Conservation (phyloP, 2,797 vertebrate species). For the Sebastolobus alascanus region DNA sequence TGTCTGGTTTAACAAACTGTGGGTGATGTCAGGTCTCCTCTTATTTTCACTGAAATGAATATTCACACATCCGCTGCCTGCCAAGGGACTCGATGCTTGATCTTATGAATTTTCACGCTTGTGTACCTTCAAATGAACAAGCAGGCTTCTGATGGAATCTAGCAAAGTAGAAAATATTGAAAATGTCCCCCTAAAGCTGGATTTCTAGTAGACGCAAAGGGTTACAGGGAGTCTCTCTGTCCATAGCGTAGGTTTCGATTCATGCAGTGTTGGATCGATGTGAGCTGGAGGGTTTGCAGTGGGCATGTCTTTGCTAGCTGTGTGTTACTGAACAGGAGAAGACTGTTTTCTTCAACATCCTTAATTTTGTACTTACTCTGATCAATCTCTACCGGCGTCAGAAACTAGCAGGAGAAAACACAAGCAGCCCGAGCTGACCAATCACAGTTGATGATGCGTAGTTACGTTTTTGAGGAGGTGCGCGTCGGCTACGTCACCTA, state of each 20-base stretch:
- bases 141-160: not conserved
- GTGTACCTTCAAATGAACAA: not conserved
- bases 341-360: not conserved
- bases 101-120: not conserved
- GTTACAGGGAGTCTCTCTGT: not conserved
- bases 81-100: not conserved
- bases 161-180: not conserved
- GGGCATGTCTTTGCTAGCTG: not conserved
- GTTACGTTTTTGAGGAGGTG: not conserved
- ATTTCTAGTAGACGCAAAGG: not conserved
- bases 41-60: not conserved
- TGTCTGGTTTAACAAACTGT: constrained; percentile 7
- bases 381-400: not conserved
- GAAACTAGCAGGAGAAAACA: not conserved
- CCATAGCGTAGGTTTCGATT: not conserved
- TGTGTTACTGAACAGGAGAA: not conserved
- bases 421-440: not conserved
- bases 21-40: not conserved
- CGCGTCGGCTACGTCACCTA: not conserved
- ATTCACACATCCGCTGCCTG: not conserved
- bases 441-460: not conserved
- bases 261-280: not conserved
- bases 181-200: not conserved
- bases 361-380: not conserved
- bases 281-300: not conserved